Evolutionary conservation across 2,113 vertebrate species (phyloP), one percentile per base, ranked within the genome.

Genomic region (Ceyx cyanopectus): DNA sequence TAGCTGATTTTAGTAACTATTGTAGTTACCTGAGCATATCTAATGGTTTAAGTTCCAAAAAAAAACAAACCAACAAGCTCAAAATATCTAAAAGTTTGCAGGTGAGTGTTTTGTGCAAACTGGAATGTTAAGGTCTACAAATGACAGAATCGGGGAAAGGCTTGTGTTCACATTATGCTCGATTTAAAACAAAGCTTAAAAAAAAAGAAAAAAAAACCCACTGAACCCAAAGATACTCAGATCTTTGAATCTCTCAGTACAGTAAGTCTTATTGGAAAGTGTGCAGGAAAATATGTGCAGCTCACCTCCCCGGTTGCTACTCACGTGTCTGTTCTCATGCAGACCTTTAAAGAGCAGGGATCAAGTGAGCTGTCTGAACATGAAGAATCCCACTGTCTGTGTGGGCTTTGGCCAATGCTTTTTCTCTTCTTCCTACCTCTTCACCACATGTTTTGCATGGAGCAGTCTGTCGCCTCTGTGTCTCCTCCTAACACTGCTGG

Each of bases 301-400:
- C 50, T 92, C 73, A 23, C 16, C 4, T 77, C 23, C 51, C 51
- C 8, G 27, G 37, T 32, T 0, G 2, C 58, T 9, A 4, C 87
- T 94, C 87, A 74, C 63, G 86, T 94, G 93, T 62, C 9, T 9
- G 66, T 81, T 84, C 86, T 89, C 85, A 45, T 22, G 80, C 75
- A 89, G 81, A 32, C 58, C 65, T 93, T 40, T 21, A 5, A 69
- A 26, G 87, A 76, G 92, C 60, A 14, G 78, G 81, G 70, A 22
- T 14, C 0, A 4, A 14, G 45, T 1, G 21, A 78, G 87, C 84
- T 89, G 91, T 41, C 94, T 67, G 63, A 92, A 93, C 95, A 94
- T 0, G 91, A 96, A 67, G 45, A 32, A 34, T 50, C 92, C 89
- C 81, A 19, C 72, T 56, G 87, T 43, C 92, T 94, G 82, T 22